Evolutionary conservation across 2,797 vertebrate species (phyloP).

Genomic region (Bradypus variegatus): DNA sequence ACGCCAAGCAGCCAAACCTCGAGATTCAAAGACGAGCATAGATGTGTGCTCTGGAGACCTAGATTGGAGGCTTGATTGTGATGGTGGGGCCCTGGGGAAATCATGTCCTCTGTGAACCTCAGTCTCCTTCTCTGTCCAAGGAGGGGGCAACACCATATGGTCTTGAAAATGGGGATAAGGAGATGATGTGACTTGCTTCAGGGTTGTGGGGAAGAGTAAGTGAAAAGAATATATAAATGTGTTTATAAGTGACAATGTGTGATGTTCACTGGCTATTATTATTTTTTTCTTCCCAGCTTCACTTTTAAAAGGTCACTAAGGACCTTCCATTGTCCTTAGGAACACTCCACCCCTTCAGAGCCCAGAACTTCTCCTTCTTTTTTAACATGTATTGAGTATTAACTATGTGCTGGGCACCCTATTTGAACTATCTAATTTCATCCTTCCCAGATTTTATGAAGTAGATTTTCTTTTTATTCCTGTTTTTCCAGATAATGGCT

Average conservation of each 20-base stretch:
- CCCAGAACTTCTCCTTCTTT: not conserved
- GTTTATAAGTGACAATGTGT: fast-evolving
- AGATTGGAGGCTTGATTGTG: not conserved
- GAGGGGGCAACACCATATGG: not conserved
- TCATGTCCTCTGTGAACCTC: not conserved
- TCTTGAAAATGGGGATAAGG: not conserved
- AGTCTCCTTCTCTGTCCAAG: not conserved
- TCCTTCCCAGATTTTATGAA: not conserved
- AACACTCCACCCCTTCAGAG: not conserved
- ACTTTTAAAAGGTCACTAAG: not conserved
- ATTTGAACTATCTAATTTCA: not conserved
- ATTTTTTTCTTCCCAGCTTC: not conserved
- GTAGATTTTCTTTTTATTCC: not conserved
- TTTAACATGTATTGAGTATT: not conserved
- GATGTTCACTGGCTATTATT: fast-evolving
- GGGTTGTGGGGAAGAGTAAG: not conserved
- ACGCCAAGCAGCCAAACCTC: not conserved
- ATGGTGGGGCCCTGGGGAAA: not conserved
- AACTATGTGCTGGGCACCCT: not conserved
- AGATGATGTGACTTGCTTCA: fast-evolving
- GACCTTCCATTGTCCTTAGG: not conserved
- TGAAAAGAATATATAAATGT: fast-evolving
- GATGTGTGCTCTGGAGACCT: not conserved
- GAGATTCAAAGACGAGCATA: too few species aligned
- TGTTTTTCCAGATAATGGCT: not conserved